A percentile compares a stretch with the other conserved stretches of the same genome.
phyloP scores from a whole-genome alignment of 1,140 invertebrate species.

The Brachionus rotundiformis region DNA sequence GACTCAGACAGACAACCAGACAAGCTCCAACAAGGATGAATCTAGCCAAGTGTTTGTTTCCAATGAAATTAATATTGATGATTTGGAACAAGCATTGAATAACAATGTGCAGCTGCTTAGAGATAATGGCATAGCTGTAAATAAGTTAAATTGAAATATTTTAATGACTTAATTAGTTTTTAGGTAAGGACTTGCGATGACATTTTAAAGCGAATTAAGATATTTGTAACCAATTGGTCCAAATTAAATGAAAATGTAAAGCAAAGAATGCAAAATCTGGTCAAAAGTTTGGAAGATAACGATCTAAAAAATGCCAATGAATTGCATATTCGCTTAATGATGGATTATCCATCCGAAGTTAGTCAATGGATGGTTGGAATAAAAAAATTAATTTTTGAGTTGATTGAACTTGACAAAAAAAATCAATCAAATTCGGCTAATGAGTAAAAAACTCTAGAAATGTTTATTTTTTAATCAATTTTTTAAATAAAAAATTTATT shows the following conservation, averaged over 20 bases:
- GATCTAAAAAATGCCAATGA: slow-evolving; percentile 40
- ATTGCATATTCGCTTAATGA: slow-evolving; percentile 28
- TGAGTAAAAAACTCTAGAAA: neutral
- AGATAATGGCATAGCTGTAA: slow-evolving; percentile 17
- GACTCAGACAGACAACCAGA: neutral
- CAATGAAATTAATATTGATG: neutral
- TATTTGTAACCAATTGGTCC: slow-evolving; percentile 12
- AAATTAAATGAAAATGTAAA: slow-evolving; percentile 34
- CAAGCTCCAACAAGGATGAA: neutral
- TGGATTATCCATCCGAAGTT: slow-evolving; percentile 49
- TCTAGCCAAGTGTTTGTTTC: neutral
- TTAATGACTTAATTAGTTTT: neutral
- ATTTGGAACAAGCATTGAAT: neutral
- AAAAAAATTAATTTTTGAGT: slow-evolving; percentile 48
- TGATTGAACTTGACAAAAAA: slow-evolving; percentile 30
- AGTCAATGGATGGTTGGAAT: slow-evolving; percentile 52
- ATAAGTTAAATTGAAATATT: neutral
- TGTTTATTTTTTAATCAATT: too few relatives aligned
- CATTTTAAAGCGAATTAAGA: slow-evolving; percentile 28
- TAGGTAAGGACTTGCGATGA: slow-evolving; percentile 35
- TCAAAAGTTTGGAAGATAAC: neutral
- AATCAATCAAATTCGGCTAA: neutral
- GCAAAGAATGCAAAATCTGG: slow-evolving; percentile 8
- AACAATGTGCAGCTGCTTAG: neutral
- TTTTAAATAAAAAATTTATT: neutral